Conservation (phyloP, 2,797 vertebrate genomes). For the Sebastes minor region DNA sequence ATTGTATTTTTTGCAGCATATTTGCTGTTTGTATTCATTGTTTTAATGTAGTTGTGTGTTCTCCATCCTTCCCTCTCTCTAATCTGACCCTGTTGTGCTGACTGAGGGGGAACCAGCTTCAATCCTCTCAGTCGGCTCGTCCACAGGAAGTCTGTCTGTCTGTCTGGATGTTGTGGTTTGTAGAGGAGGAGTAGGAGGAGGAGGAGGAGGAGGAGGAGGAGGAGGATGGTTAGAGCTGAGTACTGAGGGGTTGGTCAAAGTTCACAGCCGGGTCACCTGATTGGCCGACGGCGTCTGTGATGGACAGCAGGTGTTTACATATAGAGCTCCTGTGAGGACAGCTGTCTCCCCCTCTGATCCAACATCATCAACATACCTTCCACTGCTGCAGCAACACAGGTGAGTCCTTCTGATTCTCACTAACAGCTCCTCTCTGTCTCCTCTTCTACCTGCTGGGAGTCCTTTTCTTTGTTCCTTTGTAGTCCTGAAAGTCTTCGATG, state of each 20-base stretch:
- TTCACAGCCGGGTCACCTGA: constrained; percentile 39
- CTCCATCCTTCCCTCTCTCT: background rate
- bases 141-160: too few relatives aligned
- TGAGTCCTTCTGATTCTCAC: constrained; percentile 33
- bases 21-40: too few relatives aligned
- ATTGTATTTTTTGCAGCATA: too few relatives aligned
- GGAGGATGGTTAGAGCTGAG: background rate
- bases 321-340: constrained; percentile 20
- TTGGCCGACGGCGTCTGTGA: constrained; percentile 45
- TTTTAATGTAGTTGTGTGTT: too few relatives aligned
- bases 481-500: background rate
- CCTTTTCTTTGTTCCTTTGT: background rate
- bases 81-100: constrained; percentile 66
- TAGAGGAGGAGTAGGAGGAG: background rate
- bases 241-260: constrained; percentile 16
- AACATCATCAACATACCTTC: background rate
- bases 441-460: fast-evolving
- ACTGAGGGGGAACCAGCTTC: constrained; percentile 57
- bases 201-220: background rate
- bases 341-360: constrained; percentile 3
- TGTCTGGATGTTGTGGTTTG: background rate
- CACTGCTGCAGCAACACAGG: constrained; percentile 31
- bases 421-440: too few relatives aligned
- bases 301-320: constrained; percentile 32
- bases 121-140: constrained; percentile 58